These are phyloP conservation scores for Meandrusa payeni DNA, from an alignment of 2,888 invertebrate species.

Conservation along the genomic window DNA sequence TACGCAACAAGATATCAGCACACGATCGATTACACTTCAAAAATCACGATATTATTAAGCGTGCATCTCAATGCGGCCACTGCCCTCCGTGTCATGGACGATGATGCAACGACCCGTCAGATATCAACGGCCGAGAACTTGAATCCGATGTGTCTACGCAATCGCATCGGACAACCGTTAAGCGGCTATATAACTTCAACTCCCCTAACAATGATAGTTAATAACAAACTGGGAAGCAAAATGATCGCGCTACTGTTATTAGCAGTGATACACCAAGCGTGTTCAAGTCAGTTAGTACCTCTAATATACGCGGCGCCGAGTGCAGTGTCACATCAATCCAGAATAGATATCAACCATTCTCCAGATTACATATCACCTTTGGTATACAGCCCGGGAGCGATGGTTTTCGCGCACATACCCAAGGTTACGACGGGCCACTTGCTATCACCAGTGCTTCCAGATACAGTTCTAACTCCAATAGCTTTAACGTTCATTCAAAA, in stretches of 20 bases:
- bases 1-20: slow-evolving; percentile 8
- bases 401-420: slow-evolving; percentile 38
- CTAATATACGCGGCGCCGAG: slow-evolving; percentile 71
- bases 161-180: slow-evolving; percentile 63
- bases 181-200: slow-evolving; percentile 57
- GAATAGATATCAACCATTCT: slow-evolving; percentile 67
- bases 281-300: slow-evolving; percentile 46
- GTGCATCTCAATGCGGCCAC: slow-evolving; percentile 60
- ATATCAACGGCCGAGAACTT: slow-evolving; percentile 62
- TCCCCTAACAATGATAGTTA: slow-evolving; percentile 29
- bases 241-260: slow-evolving; percentile 53
- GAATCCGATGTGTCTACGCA: slow-evolving; percentile 52
- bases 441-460: slow-evolving; percentile 40
- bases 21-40: slow-evolving; percentile 15
- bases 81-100: slow-evolving; percentile 38
- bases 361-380: slow-evolving; percentile 49
- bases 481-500: slow-evolving; percentile 60
- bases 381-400: slow-evolving; percentile 49
- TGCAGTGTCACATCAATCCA: slow-evolving; percentile 79
- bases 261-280: slow-evolving; percentile 39
- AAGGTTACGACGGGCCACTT: slow-evolving; percentile 38
- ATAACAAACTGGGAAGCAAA: slow-evolving; percentile 42
- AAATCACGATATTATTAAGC: slow-evolving; percentile 20
- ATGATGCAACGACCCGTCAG: slow-evolving; percentile 61
- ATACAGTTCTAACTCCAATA: slow-evolving; percentile 52